Evolutionary conservation across 2,113 vertebrate genomes (phyloP), one percentile per base, ranked within the genome.

Genomic region (Erythrocercus mccallii): DNA sequence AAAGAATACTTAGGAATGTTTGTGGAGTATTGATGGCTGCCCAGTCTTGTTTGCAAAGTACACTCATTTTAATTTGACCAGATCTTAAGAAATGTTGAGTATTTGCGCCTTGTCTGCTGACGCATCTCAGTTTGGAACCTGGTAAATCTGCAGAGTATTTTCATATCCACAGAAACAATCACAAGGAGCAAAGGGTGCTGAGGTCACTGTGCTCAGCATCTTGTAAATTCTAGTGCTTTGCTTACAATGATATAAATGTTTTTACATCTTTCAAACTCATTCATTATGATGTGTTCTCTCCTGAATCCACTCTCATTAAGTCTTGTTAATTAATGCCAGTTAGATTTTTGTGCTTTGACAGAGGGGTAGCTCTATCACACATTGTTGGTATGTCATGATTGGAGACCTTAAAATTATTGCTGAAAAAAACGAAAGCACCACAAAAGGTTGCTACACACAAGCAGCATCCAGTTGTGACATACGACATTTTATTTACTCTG

Each of bases 81-180:
- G 45, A 69, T 90, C 87, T 93, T 86, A 61, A 91, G 94, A 87
- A 85, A 61, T 24, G 8, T 90, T 58, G 76, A 95, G 93, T 77
- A 93, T 91, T 93, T 93, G 79, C 4, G 0, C 51, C 66, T 40
- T 42, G 47, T 65, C 74, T 93, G 86, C 64, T 95, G 87, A 85
- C 4, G 1, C 54, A 47, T 66, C 58, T 94, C 3, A 0, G 60
- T 38, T 35, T 47, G 40, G 50, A 80, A 90, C 64, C 42, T 40
- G 68, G 31, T 72, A 66, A 88, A 70, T 20, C 35, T 71, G 30
- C 40, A 20, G 27, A 47, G 31, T 57, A 28, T 77, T 90, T 90
- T 77, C 33, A 14, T 37, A 13, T 18, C 27, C 21, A 28, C 23
- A 47, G 33, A 81, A 57, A 85, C 65, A 85, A 51, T 70, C 18